phyloP scores from a whole-genome alignment of 2,797 vertebrate species.

The Mus spretus region DNA sequence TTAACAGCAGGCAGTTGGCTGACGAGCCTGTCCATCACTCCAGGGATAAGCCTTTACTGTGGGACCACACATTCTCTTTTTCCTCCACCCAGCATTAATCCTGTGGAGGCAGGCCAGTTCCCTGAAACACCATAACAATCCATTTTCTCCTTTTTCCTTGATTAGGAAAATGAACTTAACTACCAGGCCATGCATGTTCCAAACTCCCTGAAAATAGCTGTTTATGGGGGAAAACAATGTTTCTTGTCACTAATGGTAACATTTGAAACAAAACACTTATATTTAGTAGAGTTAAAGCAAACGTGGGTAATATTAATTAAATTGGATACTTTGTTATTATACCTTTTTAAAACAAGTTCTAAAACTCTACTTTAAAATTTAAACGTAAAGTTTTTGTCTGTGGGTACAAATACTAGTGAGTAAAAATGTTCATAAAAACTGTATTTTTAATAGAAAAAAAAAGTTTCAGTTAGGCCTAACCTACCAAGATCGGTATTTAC shows the following conservation, averaged over 20 bases:
- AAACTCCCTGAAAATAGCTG: slow-evolving; percentile 53
- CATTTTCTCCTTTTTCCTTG: not conserved
- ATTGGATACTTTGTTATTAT: not conserved
- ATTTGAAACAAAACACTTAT: not conserved
- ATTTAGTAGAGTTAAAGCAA: slow-evolving; percentile 55
- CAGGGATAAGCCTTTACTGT: not conserved
- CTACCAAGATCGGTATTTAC: not conserved
- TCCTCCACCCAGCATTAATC: not conserved
- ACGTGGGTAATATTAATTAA: slow-evolving; percentile 25
- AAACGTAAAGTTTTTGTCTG: slow-evolving; percentile 28
- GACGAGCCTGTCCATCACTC: not conserved
- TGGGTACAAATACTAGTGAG: not conserved
- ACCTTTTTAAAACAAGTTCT: slow-evolving; percentile 46
- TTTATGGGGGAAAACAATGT: not conserved
- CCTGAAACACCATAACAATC: not conserved
- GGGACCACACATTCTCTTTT: not conserved
- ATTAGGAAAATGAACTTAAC: slow-evolving; percentile 54
- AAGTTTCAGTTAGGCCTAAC: slow-evolving; percentile 26
- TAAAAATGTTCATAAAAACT: slow-evolving; percentile 19
- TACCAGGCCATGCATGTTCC: not conserved
- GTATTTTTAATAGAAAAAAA: not conserved
- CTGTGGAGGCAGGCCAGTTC: not conserved
- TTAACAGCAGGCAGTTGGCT: not conserved
- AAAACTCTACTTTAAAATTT: slow-evolving; percentile 59
- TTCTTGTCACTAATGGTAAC: not conserved